phyloP scores from a whole-genome alignment of 2,888 invertebrate species.

The Marasmarcha lunaedactyla region DNA sequence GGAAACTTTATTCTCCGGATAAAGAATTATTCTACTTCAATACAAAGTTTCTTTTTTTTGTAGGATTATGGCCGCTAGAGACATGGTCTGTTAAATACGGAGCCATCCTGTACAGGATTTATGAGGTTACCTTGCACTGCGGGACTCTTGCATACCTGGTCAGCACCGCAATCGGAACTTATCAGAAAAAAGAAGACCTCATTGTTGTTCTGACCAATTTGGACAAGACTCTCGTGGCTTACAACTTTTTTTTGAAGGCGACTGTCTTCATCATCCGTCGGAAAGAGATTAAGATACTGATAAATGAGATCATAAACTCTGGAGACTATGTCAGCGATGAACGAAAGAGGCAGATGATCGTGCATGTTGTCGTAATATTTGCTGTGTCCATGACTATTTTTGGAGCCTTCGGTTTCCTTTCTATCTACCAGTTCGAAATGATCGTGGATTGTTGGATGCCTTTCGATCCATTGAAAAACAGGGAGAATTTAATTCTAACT shows the following conservation, averaged over 20 bases:
- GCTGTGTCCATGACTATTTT: constrained; percentile 21
- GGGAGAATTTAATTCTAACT: constrained; percentile 27
- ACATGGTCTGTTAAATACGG: constrained; percentile 19
- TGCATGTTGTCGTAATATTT: constrained; percentile 25
- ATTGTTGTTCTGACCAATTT: constrained; percentile 30
- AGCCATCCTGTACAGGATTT: constrained; percentile 28
- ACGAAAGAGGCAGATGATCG: constrained; percentile 29
- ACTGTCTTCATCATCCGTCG: constrained; percentile 31
- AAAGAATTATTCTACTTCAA: constrained; percentile 39
- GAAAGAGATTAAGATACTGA: constrained; percentile 24
- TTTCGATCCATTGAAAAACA: constrained; percentile 32
- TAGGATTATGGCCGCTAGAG: constrained; percentile 43
- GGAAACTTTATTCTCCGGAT: constrained; percentile 8
- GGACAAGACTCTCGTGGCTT: constrained; percentile 34
- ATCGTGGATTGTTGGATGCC: constrained; percentile 47
- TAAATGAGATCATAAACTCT: constrained; percentile 33
- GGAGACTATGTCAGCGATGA: constrained; percentile 33
- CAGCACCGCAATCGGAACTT: constrained; percentile 32
- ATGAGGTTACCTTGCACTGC: constrained; percentile 25
- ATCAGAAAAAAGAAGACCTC: constrained; percentile 24
- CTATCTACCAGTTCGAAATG: constrained; percentile 33
- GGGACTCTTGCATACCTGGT: constrained; percentile 26
- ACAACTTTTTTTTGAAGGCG: constrained; percentile 38
- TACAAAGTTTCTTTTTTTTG: constrained; percentile 33
- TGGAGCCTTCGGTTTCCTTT: constrained; percentile 25